These are phyloP conservation scores for Jordanella pulchra DNA, from an alignment of 2,797 vertebrate genomes.

Conservation along the genomic window DNA sequence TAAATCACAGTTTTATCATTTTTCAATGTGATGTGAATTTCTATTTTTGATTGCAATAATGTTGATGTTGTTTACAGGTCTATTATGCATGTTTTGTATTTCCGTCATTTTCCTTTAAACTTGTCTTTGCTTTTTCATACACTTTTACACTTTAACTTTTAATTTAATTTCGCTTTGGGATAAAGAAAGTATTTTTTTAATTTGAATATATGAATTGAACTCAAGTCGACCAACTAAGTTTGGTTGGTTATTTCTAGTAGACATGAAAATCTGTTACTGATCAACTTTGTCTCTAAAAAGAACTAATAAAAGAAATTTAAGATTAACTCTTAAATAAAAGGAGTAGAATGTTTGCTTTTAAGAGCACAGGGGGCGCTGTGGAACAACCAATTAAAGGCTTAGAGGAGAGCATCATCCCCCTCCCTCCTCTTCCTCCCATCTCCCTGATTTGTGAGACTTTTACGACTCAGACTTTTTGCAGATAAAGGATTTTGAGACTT, in stretches of 20 bases:
- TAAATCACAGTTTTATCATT: not conserved
- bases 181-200: too few relatives aligned
- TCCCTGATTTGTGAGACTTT: constrained; percentile 11
- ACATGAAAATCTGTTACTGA: not conserved
- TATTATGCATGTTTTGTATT: not conserved
- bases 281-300: not conserved
- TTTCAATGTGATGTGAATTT: not conserved
- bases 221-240: not conserved
- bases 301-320: not conserved
- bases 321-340: not conserved
- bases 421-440: not conserved
- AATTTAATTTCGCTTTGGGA: too few relatives aligned
- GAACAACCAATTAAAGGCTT: constrained; percentile 25
- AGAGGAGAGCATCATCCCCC: constrained; percentile 1
- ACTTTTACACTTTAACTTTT: too few relatives aligned
- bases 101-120: not conserved
- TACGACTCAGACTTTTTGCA: constrained; percentile 12
- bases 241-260: too few relatives aligned
- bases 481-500: constrained; percentile 23
- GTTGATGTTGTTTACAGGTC: not conserved
- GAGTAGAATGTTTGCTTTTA: not conserved
- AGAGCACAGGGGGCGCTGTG: constrained; percentile 57
- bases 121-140: not conserved
- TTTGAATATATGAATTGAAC: not conserved
- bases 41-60: not conserved